Percentiles rank a stretch among this genome's conserved stretches.
phyloP scores from a whole-genome alignment of 2,113 vertebrate species.

The Genyomyrus donnyi region DNA sequence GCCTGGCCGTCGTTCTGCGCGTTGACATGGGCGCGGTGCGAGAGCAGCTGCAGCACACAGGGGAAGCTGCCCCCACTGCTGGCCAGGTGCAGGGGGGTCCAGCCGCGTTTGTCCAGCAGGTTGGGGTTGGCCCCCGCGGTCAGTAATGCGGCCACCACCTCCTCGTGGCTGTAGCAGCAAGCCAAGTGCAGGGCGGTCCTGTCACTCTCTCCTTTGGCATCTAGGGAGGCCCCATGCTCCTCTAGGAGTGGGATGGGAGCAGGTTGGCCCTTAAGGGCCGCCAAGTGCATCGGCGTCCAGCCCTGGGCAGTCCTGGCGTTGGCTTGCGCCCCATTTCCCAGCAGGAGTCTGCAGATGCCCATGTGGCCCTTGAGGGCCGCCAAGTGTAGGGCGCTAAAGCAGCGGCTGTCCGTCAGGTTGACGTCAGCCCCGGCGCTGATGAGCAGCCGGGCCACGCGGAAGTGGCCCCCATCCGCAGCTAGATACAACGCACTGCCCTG shows the following conservation, averaged over 20 bases:
- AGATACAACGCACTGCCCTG: conserved; percentile 58
- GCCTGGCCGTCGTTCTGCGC: conserved; percentile 56
- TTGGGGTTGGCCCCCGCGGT: conserved; percentile 60
- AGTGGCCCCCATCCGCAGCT: conserved; percentile 67
- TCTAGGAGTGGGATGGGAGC: conserved; percentile 61
- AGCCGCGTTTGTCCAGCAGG: conserved; percentile 53
- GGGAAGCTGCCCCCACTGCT: conserved; percentile 58
- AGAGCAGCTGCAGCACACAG: conserved; percentile 62
- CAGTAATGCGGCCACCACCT: conserved; percentile 56
- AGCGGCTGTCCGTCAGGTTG: conserved; percentile 51
- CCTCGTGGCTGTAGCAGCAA: conserved; percentile 53
- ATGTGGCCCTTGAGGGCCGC: conserved; percentile 63
- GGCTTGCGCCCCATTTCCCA: conserved; percentile 54
- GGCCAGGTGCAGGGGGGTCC: conserved; percentile 71
- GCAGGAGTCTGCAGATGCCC: conserved; percentile 71
- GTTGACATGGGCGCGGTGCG: conserved; percentile 59
- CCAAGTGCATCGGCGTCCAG: conserved; percentile 75
- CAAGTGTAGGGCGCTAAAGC: conserved; percentile 67
- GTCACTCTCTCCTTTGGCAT: conserved; percentile 52
- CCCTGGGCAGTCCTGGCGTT: conserved; percentile 61
- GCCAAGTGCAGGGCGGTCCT: conserved; percentile 76
- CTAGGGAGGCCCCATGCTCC: conserved; percentile 47
- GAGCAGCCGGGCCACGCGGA: conserved; percentile 66
- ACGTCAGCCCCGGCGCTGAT: conserved; percentile 50
- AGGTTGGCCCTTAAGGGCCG: conserved; percentile 64